Evolutionary conservation across 2,888 invertebrate species (phyloP), one percentile per base, ranked within the genome.

Genomic region (Leptodirus hochenwartii): DNA sequence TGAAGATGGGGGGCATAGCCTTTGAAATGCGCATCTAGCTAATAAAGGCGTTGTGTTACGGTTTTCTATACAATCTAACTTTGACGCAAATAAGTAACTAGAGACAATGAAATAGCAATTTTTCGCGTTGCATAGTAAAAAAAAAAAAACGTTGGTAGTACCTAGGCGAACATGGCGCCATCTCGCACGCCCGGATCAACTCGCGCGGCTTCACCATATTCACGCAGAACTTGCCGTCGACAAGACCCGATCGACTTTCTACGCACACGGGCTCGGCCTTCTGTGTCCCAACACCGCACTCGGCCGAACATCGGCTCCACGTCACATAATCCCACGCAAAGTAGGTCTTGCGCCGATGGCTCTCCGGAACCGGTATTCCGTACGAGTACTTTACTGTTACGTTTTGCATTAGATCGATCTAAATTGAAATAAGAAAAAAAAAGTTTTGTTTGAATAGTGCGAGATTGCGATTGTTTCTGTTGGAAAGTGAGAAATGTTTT

Each of bases 291-390:
- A 61, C 61, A 3, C 66, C 66, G 44, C 66, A 66, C 9, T 59
- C 59, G 4, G 57, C 52, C 5, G 59, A 61, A 41, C 66, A 66
- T 29, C 56, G 54, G 11, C 59, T 54, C 64, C 65, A 66, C 24
- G 56, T 59, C 22, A 58, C 44, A 37, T 53, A 56, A 29, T 55
- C 51, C 66, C 66, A 66, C 16, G 45, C 41, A 44, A 62, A 66
- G 30, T 49, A 49, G 0, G 59, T 55, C 24, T 44, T 47, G 17
- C 61, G 46, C 15, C 35, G 38, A 5, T 27, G 46, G 17, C 29
- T 36, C 5, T 23, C 25, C 2, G 15, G 17, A 5, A 31, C 29
- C 17, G 36, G 33, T n/a, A 40, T 16, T 1, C 39, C 43, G 15
- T 38, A 43, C 3, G 41, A 36, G 27, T 41, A 44, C 14, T 37